Percentiles rank a stretch among this genome's conserved stretches.
Conservation (phyloP, 2,888 invertebrate genomes). For the Rutpela maculata region DNA sequence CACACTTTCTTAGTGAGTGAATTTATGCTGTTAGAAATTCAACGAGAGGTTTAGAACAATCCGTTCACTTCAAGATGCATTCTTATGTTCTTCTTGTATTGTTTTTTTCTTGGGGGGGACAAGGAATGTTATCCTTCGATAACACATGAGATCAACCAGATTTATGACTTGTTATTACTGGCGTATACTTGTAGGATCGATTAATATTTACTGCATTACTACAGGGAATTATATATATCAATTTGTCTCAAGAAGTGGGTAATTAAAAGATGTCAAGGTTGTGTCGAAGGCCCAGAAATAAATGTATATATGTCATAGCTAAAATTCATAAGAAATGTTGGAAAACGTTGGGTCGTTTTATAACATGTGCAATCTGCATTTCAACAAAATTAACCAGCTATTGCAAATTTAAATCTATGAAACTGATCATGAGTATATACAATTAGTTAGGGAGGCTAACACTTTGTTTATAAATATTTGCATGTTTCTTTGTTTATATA, state of each 20-base stretch:
- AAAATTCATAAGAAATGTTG: too few relatives aligned
- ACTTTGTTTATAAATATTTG: too few relatives aligned
- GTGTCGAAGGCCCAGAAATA: not conserved
- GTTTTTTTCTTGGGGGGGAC: not conserved
- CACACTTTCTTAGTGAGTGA: not conserved
- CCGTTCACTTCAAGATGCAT: not conserved
- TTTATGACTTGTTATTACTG: not conserved
- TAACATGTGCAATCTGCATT: too few relatives aligned
- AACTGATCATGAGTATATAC: too few relatives aligned
- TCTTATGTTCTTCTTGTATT: not conserved
- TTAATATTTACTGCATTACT: not conserved
- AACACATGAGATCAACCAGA: not conserved
- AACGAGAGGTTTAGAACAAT: not conserved
- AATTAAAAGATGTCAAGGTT: not conserved
- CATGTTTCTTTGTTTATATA: too few relatives aligned
- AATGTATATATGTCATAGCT: too few relatives aligned
- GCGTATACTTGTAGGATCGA: not conserved
- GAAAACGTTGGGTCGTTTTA: too few relatives aligned
- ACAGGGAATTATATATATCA: not conserved
- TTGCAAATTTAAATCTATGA: too few relatives aligned
- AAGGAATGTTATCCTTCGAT: not conserved
- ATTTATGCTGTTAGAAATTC: not conserved
- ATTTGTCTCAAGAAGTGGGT: not conserved
- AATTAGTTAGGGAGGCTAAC: too few relatives aligned
- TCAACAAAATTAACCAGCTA: too few relatives aligned